A percentile compares a stretch with the other conserved stretches of the same genome.
phyloP scores from a whole-genome alignment of 2,797 vertebrate species.

The Serranus cabrilla region DNA sequence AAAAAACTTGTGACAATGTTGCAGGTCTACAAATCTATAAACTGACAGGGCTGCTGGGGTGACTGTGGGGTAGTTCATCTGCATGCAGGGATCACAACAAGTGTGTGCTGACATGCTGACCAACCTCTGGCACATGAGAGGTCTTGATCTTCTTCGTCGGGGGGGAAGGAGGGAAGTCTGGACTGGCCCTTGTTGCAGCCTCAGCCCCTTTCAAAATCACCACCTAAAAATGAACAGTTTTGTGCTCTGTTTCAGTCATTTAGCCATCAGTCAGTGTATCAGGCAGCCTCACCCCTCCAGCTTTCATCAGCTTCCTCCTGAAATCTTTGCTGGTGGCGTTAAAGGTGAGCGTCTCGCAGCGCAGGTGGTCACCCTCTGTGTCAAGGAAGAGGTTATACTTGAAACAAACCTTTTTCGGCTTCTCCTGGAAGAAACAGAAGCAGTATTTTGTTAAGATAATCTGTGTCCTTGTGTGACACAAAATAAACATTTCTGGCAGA shows the following conservation, averaged over 20 bases:
- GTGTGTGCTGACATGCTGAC: not conserved
- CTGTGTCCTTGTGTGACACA: not conserved
- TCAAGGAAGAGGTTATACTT: constrained; percentile 98
- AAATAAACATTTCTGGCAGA: not conserved
- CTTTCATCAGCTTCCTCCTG: constrained; percentile 95
- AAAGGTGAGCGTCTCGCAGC: constrained; percentile 99
- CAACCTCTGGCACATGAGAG: constrained; percentile 3
- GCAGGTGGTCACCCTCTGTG: constrained; percentile 97
- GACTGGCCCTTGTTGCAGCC: not conserved
- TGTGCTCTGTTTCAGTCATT: not conserved
- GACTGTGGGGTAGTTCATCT: not conserved
- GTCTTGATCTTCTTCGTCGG: constrained; percentile 6
- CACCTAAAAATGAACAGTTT: not conserved
- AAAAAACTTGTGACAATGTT: not conserved
- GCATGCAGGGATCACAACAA: not conserved
- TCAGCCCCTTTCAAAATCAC: not conserved
- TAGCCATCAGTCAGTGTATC: not conserved
- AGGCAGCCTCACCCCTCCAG: constrained; percentile 93
- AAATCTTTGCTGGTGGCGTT: constrained; percentile 99
- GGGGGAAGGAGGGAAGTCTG: not conserved
- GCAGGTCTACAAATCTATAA: not conserved
- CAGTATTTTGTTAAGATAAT: not conserved
- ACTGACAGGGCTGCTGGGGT: not conserved
- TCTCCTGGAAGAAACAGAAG: constrained; percentile 87
- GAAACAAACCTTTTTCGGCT: constrained; percentile 97